These are phyloP conservation scores for Phalacrocorax carbo DNA, from an alignment of 2,113 vertebrate species.

Conservation along the genomic window DNA sequence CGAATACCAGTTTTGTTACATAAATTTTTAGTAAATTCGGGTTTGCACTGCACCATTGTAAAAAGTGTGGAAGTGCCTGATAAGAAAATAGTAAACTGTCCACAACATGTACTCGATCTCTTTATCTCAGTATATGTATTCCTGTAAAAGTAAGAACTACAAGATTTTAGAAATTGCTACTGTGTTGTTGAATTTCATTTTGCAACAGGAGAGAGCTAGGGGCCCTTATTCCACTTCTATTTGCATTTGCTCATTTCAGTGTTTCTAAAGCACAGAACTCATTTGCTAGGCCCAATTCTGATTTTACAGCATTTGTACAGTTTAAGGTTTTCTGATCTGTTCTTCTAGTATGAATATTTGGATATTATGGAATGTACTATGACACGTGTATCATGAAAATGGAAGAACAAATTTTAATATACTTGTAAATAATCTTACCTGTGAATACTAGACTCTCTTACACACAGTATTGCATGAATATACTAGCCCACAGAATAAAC, in stretches of 20 bases:
- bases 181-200: background rate
- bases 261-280: background rate
- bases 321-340: background rate
- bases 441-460: background rate
- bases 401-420: background rate
- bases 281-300: background rate
- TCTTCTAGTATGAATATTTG: background rate
- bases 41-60: background rate
- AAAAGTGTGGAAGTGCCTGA: background rate
- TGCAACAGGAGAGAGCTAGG: background rate
- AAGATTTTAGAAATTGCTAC: background rate
- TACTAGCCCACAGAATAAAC: background rate
- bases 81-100: background rate
- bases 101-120: background rate
- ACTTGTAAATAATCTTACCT: background rate
- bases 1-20: background rate
- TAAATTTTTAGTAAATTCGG: background rate
- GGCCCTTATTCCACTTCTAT: background rate
- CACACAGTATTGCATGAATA: background rate
- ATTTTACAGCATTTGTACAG: background rate
- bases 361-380: background rate
- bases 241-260: background rate
- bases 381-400: background rate
- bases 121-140: background rate
- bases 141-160: background rate